Base-by-base conservation (phyloP, 2,113 vertebrate genomes). In the Naja naja region DNA sequence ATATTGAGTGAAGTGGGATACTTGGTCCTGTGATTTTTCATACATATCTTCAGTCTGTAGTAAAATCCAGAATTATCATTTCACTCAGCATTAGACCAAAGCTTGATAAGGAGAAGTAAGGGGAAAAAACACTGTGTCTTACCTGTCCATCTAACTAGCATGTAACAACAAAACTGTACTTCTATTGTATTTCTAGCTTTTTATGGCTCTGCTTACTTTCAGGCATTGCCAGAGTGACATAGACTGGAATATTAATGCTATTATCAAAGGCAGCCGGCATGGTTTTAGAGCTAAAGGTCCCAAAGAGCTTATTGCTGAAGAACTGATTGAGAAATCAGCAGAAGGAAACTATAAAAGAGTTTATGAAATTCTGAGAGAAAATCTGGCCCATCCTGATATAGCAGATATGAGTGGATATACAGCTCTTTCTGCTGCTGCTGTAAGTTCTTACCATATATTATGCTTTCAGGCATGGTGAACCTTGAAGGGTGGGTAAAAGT, bases 371-470 rank as follows among this genome's bases (percentile, higher is more conserved):
- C 96, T 99, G 89, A 94, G 92, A 69, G 95, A 95, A 1, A 94
- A 95, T 43, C 93, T 97, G 10, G 97, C 96, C 81, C 97, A 97
- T 60, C 97, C 98, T 0, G 97, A 99, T 0, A 96, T 99, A 23
- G 97, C 97, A 0, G 98, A 99, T 39, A 93, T 95, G 1, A 94
- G 53, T 0, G 98, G 98, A 85, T 96, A 98, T 94, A 98, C 97
- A 0, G 97, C 97, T 8, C 98, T 99, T 0, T 98, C 98, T 0
- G 98, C 98, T 3, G 98, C 98, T 0, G 96, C 98, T 1, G 98
- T 99, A 97, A 98, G 97, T 69, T 53, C 55, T 88, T 43, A 88
- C 89, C 34, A 12, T 58, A 34, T 64, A 22, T 87, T 89, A 60
- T 39, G 12, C 30, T 39, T 10, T 43, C 5, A 11, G 16, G 54